Percentiles rank a stretch among this genome's conserved stretches.
Evolutionary conservation across 2,797 vertebrate genomes (phyloP).

Genomic region (Toxotes lorentzi): DNA sequence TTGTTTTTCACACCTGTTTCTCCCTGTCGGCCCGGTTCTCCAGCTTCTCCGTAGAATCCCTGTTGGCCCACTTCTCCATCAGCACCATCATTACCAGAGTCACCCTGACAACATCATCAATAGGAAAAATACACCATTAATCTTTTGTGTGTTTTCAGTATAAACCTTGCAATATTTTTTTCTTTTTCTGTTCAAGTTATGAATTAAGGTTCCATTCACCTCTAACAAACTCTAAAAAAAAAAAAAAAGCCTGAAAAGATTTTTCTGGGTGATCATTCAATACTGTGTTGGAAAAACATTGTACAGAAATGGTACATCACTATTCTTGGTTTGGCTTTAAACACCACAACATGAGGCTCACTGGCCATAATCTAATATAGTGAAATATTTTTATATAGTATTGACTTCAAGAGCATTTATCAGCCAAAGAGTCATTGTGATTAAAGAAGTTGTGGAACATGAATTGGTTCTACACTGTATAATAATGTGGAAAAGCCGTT

Average conservation of each 20-base stretch:
- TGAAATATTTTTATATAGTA: slow-evolving; percentile 61
- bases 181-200: slow-evolving; percentile 18
- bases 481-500: slow-evolving; percentile 83
- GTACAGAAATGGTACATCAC: slow-evolving; percentile 27
- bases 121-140: slow-evolving; percentile 54
- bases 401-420: slow-evolving; percentile 73
- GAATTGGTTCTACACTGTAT: slow-evolving; percentile 62
- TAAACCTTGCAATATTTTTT: slow-evolving; percentile 14
- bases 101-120: slow-evolving; percentile 81
- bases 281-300: slow-evolving; percentile 35
- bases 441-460: slow-evolving; percentile 75
- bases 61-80: slow-evolving; percentile 83
- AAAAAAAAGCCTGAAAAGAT: slow-evolving; percentile 29
- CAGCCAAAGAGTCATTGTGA: slow-evolving; percentile 61
- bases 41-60: slow-evolving; percentile 86
- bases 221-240: slow-evolving; percentile 17
- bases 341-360: slow-evolving; percentile 45
- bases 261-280: slow-evolving; percentile 31
- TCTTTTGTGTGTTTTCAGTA: slow-evolving; percentile 38
- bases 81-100: slow-evolving; percentile 80
- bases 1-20: slow-evolving; percentile 75
- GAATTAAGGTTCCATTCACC: slow-evolving; percentile 19
- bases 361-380: slow-evolving; percentile 57
- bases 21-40: slow-evolving; percentile 83
- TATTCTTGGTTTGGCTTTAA: slow-evolving; percentile 49